Conservation (phyloP, 1,140 invertebrate genomes). For the Caenorhabditis latens region DNA sequence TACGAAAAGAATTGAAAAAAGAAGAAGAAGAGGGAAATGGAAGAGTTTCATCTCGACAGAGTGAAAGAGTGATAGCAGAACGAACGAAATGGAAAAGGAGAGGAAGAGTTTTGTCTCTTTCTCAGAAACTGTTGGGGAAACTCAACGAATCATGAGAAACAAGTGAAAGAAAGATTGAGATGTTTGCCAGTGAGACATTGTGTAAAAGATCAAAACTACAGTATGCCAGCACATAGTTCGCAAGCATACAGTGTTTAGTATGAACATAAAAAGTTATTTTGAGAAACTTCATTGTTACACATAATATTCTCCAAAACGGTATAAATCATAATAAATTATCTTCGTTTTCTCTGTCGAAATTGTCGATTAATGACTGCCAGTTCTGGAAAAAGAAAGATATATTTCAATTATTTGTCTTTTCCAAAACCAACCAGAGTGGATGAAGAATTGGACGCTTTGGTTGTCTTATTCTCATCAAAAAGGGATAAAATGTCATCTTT, state of each 20-base stretch:
- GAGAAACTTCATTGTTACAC: too few relatives aligned
- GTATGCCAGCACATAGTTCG: too few relatives aligned
- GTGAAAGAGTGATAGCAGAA: neutral
- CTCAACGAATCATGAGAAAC: neutral
- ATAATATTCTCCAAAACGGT: neutral
- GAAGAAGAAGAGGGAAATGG: neutral
- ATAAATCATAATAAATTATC: conserved; percentile 20
- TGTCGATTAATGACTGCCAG: conserved; percentile 35
- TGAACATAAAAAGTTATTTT: too few relatives aligned
- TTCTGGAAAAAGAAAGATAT: conserved; percentile 7
- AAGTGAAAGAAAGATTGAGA: too few relatives aligned
- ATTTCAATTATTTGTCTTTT: neutral
- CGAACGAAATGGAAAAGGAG: neutral
- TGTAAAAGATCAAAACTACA: too few relatives aligned
- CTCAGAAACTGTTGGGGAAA: neutral
- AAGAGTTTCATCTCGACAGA: neutral
- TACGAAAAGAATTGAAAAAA: neutral
- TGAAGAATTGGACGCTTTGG: neutral
- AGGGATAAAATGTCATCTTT: conserved; percentile 49
- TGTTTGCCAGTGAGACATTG: too few relatives aligned
- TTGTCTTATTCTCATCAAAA: conserved; percentile 41
- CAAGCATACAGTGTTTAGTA: too few relatives aligned
- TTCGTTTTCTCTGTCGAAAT: conserved; percentile 25
- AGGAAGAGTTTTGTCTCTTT: neutral
- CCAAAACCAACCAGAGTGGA: neutral